Evolutionary conservation across 2,888 invertebrate species (phyloP), one percentile per base, ranked within the genome.

Genomic region (Melieria omissa): DNA sequence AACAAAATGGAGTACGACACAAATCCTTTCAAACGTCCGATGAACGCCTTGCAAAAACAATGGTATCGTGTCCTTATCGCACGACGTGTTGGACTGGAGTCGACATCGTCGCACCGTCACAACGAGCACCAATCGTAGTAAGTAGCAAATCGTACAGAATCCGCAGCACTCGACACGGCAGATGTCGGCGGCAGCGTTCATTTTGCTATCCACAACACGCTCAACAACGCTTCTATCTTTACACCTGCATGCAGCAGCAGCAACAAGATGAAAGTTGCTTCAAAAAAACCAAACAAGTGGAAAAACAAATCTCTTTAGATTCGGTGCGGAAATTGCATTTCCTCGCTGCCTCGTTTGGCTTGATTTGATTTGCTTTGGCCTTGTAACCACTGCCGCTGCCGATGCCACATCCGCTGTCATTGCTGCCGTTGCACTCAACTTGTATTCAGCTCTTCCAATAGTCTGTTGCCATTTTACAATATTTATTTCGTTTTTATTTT

Each of bases 11-110:
- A 76, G 42, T 61, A 66, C 60, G 70, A 73, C 44, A 70, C 69
- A 65, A 85, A 85, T 79, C 85, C 85, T 72, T 85, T 85, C 79
- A 86, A 86, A 78, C 83, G 85, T 73, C 86, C 86, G 52, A 86
- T 86, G 86, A 85, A 85, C 79, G 75, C 84, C 8, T 72, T 86
- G 67, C 86, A 85, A 77, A 85, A 84, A 79, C 85, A 86, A 74
- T 86, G 86, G 86, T 85, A 86, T 77, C 85, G 85, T 65, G 81
- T 85, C 46, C 78, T 86, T 4, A 77, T 86, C 68, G 85, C 86
- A 68, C 80, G 86, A 57, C 82, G 85, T 72, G 80, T 85, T 65
- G 84, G 85, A 61, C 79, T 80, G 75, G 80, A 78, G 52, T 69
- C 78, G 71, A 81, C 80, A 73, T 52, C 45, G n/a, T 16, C 45